Evolutionary conservation across 2,888 invertebrate genomes (phyloP), one percentile per base, ranked within the genome.

Genomic region (Nineta flava): DNA sequence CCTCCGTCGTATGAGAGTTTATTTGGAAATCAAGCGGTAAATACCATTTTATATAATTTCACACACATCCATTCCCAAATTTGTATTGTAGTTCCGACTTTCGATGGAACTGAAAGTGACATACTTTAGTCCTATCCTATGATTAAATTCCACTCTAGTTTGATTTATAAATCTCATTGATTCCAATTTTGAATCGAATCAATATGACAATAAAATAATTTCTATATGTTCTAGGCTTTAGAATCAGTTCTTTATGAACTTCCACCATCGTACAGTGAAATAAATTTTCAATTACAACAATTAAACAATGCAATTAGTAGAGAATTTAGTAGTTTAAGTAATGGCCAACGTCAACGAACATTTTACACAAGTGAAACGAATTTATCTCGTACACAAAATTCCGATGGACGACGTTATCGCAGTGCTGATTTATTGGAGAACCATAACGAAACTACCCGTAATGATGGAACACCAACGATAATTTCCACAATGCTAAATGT

Each of bases 1-100:
- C 74, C 73, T 0, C 74, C 74, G 1, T 67, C 71, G 0, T 74
- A 74, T 57, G 73, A 74, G 47, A 71, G 72, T 52, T 70, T 73
- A 50, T 73, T 72, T 53, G 70, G 71, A 12, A 48, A 41, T 26
- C 34, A 21, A n/a, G 26, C 15, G 35, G 40, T 41, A 41, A 46
- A 15, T 32, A 16, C 9, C 5, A 46, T 46, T 46, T 15, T 17
- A 26, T 46, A 19, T 19, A 4, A 19, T n/a, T n/a, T n/a, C n/a
- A n/a, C n/a, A n/a, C n/a, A n/a, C n/a, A 9, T 34, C 34, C 34
- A 34, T 34, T 34, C 10, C 10, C 34, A 9, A 34, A 9, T 34
- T 34, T n/a, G n/a, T n/a, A n/a, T n/a, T n/a, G n/a, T n/a, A n/a
- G n/a, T n/a, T n/a, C n/a, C n/a, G n/a, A n/a, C n/a, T n/a, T n/a